Evolutionary conservation across 2,888 invertebrate species (phyloP), one percentile per base, ranked within the genome.

Genomic region (Scaptomyza cyrtandrae): DNA sequence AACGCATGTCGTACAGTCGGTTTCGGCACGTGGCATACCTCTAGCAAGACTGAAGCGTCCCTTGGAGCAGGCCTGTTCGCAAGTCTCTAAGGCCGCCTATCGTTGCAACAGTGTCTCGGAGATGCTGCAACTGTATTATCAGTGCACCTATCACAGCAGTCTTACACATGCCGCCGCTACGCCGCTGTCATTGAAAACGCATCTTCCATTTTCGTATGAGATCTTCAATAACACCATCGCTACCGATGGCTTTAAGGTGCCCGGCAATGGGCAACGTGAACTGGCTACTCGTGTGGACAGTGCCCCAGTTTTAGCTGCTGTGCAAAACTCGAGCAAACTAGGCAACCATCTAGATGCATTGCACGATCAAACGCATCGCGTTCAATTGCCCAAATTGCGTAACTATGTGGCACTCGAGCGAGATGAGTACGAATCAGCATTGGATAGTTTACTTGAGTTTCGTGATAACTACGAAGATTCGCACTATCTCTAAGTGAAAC

Each of bases 91-190:
- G 92, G 93, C 95, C 29, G 96, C 96, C 0, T 96, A 96, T 78
- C 93, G 93, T 76, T 96, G 96, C 86, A 93, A 93, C 44, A 94
- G 92, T 70, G 93, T 96, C 4, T 94, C 95, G 77, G 95, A 96
- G 92, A 96, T 97, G 96, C 93, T 97, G 90, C 94, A 94, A 74
- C 92, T 96, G 71, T 97, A 96, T 91, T 94, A 96, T 69, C 95
- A 95, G 71, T 96, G 95, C 80, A 94, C 94, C 53, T 94, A 94
- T 85, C 94, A 95, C 86, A 93, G 94, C 1, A 95, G 95, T 52
- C 93, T 95, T 1, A 95, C 95, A 39, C 94, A 95, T 93, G 94
- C 96, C 0, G 94, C 95, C 6, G 93, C 95, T 33, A 92, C 94
- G 58, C 91, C 94, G 56, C 92, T 94, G 63, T 93, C 95, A 1